Base-by-base conservation (phyloP, 2,888 invertebrate genomes). In the Phorcus lineatus region DNA sequence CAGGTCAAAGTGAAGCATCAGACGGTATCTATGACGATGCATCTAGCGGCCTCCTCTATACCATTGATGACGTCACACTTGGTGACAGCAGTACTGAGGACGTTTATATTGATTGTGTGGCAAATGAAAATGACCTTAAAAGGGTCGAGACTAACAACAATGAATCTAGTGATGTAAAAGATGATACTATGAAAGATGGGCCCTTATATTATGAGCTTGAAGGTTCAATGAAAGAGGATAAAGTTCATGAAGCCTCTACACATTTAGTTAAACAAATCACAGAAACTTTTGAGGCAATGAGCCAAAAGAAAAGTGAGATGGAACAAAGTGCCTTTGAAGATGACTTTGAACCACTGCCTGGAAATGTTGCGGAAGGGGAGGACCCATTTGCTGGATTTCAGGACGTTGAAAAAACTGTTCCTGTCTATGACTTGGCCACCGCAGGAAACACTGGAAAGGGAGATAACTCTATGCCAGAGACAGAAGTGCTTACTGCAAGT, bases 71-170 rank as follows among this genome's bases (percentile, higher is more conserved):
- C 40, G 36, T 70, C 31, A 36, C 28, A 9, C 16, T 70, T 1
- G 70, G 70, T 7, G 70, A 70, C 31, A 70, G 31, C 28, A 70
- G 40, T 36, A 70, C 70, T 19, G 70, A 70, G 9, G 70, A 70
- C 16, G 17, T 70, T n/a, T 16, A 24, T 6, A 17, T 62, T 9
- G 62, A 47, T 47, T 47, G 47, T 47, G 47, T 47, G 47, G 7
- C 47, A 13, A 13, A 11, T 13, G 47, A 47, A 47, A 4, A 11
- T 13, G 47, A 47, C 47, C 47, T 47, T 47, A 11, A 47, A 6
- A 47, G 11, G 13, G 13, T 6, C 13, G 47, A 47, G 47, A 47
- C 47, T 9, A 47, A 47, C 47, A 47, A 47, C 47, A 47, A 47
- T 13, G 13, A 47, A 47, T 11, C 47, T 1, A 47, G 11, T 13